Conservation (phyloP, 1,140 invertebrate species). For the Theocolax elegans region DNA sequence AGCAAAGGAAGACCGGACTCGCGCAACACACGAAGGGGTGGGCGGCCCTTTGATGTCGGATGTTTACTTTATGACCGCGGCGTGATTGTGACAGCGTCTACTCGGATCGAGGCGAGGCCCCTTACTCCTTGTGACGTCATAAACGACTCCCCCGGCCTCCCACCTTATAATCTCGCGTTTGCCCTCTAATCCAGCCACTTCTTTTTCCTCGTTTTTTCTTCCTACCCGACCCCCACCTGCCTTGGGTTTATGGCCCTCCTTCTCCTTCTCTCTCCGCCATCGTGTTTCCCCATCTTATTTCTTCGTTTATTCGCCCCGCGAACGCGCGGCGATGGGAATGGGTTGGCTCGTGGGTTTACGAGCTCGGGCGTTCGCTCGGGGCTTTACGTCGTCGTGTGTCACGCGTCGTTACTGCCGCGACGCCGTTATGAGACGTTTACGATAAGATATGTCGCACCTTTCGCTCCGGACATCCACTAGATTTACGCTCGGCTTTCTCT, state of each 20-base stretch:
- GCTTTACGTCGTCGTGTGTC: slow-evolving; percentile 60
- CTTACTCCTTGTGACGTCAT: slow-evolving; percentile 44
- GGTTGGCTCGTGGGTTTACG: slow-evolving; percentile 52
- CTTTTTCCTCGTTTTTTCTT: background rate
- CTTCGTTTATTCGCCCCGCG: slow-evolving; percentile 1
- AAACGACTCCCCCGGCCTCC: slow-evolving; percentile 40
- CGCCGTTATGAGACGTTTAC: slow-evolving; percentile 63
- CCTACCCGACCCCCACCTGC: background rate
- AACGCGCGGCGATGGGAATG: slow-evolving; percentile 12
- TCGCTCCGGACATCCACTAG: slow-evolving; percentile 51
- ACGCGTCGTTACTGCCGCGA: slow-evolving; percentile 59
- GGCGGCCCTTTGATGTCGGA: slow-evolving; percentile 55
- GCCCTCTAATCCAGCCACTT: background rate
- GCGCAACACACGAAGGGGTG: background rate
- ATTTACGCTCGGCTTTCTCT: slow-evolving; percentile 49
- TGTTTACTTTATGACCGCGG: slow-evolving; percentile 54
- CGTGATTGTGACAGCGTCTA: slow-evolving; percentile 53
- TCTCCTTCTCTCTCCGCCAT: background rate
- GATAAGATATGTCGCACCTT: slow-evolving; percentile 64
- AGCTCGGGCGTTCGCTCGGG: slow-evolving; percentile 46
- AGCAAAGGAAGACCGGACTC: too few species aligned
- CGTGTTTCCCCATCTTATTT: slow-evolving; percentile 27
- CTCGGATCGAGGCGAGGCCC: slow-evolving; percentile 26
- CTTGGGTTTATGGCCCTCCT: background rate
- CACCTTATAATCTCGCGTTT: background rate